Evolutionary conservation across 1,140 invertebrate genomes (phyloP).

Genomic region (Diploscapter pachys): DNA sequence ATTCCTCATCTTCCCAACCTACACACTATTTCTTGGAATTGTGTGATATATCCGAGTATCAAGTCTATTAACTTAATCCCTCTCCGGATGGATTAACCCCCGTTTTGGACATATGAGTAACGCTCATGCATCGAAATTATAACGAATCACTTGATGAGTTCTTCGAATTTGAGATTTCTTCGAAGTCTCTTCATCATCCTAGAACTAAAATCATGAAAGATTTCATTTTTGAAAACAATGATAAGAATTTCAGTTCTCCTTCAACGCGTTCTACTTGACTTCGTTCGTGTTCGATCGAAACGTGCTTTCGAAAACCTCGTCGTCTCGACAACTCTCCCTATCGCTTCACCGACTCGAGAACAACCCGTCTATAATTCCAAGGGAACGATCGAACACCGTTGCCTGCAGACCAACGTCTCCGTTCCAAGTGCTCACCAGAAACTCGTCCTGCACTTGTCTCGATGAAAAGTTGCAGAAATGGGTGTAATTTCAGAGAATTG

Average conservation of each 20-base stretch:
- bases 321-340: constrained; percentile 27
- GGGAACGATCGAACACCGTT: constrained; percentile 27
- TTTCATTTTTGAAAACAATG: too few species aligned
- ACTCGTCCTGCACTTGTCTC: constrained; percentile 24
- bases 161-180: background rate
- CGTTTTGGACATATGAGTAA: too few species aligned
- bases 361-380: constrained; percentile 23
- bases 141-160: background rate
- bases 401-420: constrained; percentile 12
- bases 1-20: too few species aligned
- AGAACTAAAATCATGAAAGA: too few species aligned
- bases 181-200: too few species aligned
- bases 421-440: constrained; percentile 19
- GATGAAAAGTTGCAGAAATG: background rate
- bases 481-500: too few species aligned
- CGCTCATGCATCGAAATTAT: background rate
- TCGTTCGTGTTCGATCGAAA: constrained; percentile 32
- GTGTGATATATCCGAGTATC: too few species aligned
- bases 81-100: too few species aligned
- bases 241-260: constrained; percentile 24
- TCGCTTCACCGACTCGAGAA: constrained; percentile 30
- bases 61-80: too few species aligned
- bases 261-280: constrained; percentile 34
- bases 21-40: too few species aligned
- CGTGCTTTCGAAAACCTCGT: constrained; percentile 20